Conservation (phyloP, 2,888 invertebrate species). For the Acanthosepion lycidas region DNA sequence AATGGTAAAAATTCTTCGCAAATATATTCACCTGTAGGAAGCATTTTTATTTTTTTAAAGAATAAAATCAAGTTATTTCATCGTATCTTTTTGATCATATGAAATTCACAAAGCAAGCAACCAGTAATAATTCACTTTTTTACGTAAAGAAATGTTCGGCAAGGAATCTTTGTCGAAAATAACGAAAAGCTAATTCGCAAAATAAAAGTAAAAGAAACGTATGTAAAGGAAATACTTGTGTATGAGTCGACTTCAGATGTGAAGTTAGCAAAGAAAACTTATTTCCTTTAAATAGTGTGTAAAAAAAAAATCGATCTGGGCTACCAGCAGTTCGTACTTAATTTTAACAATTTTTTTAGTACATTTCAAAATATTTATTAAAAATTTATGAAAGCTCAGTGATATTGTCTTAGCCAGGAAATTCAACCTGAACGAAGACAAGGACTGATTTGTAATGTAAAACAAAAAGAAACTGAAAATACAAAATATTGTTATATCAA, state of each 20-base stretch:
- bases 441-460: too few species aligned
- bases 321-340: too few species aligned
- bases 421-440: too few species aligned
- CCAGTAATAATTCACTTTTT: neutral
- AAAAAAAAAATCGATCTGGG: neutral
- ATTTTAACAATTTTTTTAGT: too few species aligned
- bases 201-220: neutral
- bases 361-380: too few species aligned
- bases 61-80: too few species aligned
- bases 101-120: neutral
- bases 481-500: too few species aligned
- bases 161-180: neutral
- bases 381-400: too few species aligned
- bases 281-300: neutral
- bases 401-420: too few species aligned
- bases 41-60: neutral
- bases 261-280: neutral
- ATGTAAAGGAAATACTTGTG: neutral
- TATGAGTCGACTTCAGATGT: neutral
- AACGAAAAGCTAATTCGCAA: neutral
- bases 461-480: too few species aligned
- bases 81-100: neutral
- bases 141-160: neutral
- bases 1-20: neutral
- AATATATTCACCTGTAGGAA: neutral